Percentiles rank a stretch among this genome's conserved stretches.
Conservation (phyloP, 53 echinoderm and acorn worm genomes). For the Echinarachnius parma region DNA sequence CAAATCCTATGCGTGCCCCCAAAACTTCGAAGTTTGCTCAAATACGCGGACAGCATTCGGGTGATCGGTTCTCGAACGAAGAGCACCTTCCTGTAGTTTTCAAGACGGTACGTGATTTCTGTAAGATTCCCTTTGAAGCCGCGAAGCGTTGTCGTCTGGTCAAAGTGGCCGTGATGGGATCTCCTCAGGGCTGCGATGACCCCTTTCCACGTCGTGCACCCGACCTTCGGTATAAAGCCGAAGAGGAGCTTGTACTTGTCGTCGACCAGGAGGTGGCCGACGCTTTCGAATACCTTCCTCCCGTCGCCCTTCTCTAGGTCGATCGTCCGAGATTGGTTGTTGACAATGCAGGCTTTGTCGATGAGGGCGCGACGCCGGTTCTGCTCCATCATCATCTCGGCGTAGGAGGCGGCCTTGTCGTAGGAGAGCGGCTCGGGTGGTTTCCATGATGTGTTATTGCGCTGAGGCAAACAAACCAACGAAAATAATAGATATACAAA, state of each 20-base stretch:
- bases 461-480: too few species aligned
- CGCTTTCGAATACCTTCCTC: not conserved
- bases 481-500: too few species aligned
- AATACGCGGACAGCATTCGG: slow-evolving; percentile 62
- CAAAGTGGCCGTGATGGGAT: not conserved
- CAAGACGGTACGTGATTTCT: not conserved
- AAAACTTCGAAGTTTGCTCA: slow-evolving; percentile 53
- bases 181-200: slow-evolving; percentile 10
- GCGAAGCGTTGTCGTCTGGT: too few species aligned
- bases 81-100: slow-evolving; percentile 56
- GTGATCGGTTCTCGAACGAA: slow-evolving; percentile 72
- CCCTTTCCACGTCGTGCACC: slow-evolving; percentile 63
- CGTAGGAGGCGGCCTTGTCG: too few species aligned
- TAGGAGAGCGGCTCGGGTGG: too few species aligned
- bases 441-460: too few species aligned
- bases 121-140: not conserved
- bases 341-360: not conserved
- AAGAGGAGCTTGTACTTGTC: slow-evolving; percentile 60
- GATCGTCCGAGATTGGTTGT: not conserved
- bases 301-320: not conserved
- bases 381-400: slow-evolving; percentile 10
- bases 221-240: slow-evolving; percentile 64
- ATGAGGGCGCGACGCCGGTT: not conserved
- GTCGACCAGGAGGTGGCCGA: slow-evolving; percentile 48
- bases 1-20: slow-evolving; percentile 40